Percentiles rank a stretch among this genome's conserved stretches.
These are phyloP conservation scores for Drosophila rhopaloa DNA, from an alignment of 1,140 invertebrate species.

Conservation along the genomic window DNA sequence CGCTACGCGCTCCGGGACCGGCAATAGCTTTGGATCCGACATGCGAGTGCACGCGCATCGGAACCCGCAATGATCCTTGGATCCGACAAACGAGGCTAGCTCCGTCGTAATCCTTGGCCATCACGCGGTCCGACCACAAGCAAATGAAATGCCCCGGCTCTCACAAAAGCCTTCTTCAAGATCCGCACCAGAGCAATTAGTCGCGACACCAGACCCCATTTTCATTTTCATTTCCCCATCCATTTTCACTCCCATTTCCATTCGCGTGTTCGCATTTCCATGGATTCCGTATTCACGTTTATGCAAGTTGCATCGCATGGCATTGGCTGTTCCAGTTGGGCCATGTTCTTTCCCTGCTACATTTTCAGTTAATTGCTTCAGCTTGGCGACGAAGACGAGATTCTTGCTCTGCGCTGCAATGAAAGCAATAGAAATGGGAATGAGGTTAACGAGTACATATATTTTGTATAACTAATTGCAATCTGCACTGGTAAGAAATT, in stretches of 20 bases:
- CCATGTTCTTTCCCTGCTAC: slow-evolving; percentile 76
- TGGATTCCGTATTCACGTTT: slow-evolving; percentile 67
- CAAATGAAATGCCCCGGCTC: slow-evolving; percentile 68
- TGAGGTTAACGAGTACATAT: slow-evolving; percentile 18
- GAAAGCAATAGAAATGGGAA: slow-evolving; percentile 34
- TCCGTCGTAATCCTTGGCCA: no score
- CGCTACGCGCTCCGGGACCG: no score
- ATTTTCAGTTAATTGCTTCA: slow-evolving; percentile 81
- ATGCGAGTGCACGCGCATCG: no score
- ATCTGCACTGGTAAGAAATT: slow-evolving; percentile 30
- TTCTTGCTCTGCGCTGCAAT: slow-evolving; percentile 67
- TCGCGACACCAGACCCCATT: slow-evolving; percentile 41
- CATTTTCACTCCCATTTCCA: slow-evolving; percentile 14
- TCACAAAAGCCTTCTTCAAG: slow-evolving; percentile 9
- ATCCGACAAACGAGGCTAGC: no score
- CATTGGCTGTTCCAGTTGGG: slow-evolving; percentile 81
- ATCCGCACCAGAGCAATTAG: slow-evolving; percentile 65
- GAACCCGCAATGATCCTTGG: no score
- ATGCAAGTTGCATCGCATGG: slow-evolving; percentile 78
- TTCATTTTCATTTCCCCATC: slow-evolving; percentile 3
- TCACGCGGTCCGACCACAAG: no score
- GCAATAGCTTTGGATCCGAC: no score
- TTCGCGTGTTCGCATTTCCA: slow-evolving; percentile 23
- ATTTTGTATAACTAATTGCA: slow-evolving; percentile 38
- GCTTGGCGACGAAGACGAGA: slow-evolving; percentile 60